Evolutionary conservation across 2,113 vertebrate genomes (phyloP).

Genomic region (Oryzias javanicus): DNA sequence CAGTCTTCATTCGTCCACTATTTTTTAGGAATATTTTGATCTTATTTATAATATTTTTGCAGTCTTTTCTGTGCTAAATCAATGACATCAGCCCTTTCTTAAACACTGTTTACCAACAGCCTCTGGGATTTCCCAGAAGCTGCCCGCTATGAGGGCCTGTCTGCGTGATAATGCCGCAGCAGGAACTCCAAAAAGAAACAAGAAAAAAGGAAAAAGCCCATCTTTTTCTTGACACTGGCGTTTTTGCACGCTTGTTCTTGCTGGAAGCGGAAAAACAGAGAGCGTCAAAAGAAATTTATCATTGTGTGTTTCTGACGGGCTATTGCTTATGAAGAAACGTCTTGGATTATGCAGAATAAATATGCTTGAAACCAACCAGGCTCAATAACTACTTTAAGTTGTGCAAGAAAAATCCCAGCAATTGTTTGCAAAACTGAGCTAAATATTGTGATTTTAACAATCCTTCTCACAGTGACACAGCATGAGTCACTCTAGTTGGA

Average conservation of each 20-base stretch:
- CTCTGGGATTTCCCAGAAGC: constrained; percentile 60
- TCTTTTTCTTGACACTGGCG: constrained; percentile 20
- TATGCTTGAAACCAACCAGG: too few species aligned
- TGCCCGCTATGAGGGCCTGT: constrained; percentile 27
- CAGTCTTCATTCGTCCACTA: too few species aligned
- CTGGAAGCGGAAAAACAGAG: constrained; percentile 31
- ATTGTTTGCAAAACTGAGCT: not conserved
- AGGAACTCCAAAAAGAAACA: constrained; percentile 13
- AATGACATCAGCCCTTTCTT: constrained; percentile 62
- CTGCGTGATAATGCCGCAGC: constrained; percentile 48
- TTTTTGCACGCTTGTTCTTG: constrained; percentile 32
- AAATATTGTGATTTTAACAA: constrained; percentile 1
- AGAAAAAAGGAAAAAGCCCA: constrained; percentile 32
- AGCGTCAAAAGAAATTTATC: constrained; percentile 6
- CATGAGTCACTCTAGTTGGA: constrained; percentile 34
- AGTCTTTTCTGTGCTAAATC: constrained; percentile 32
- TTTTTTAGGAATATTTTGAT: not conserved
- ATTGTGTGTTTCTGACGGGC: not conserved
- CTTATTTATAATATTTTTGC: not conserved
- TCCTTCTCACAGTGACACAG: constrained; percentile 6
- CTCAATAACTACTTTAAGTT: too few species aligned
- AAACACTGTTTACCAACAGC: constrained; percentile 64
- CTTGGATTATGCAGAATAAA: too few species aligned
- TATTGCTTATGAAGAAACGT: too few species aligned
- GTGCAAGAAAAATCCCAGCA: too few species aligned